phyloP scores from a whole-genome alignment of 2,797 vertebrate genomes.

The Pangasius sanitwongsei region DNA sequence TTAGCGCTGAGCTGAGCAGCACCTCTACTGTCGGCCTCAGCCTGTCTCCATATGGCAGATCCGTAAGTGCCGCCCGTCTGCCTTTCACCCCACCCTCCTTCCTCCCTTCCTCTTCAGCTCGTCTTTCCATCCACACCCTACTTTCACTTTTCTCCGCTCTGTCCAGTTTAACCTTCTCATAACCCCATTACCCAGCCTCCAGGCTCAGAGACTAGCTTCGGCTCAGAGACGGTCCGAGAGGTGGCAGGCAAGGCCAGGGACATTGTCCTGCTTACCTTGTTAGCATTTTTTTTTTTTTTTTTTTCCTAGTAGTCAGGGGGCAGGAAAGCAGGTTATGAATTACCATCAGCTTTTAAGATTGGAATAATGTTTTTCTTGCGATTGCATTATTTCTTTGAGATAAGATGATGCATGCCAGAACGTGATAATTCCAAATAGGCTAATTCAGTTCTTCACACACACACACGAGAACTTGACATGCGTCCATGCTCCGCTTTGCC shows the following conservation, averaged over 20 bases:
- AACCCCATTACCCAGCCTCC: conserved; percentile 49
- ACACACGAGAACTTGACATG: not conserved
- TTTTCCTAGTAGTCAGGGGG: too few relatives aligned
- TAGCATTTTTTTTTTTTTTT: too few relatives aligned
- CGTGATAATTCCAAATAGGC: not conserved
- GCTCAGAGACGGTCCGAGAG: conserved; percentile 58
- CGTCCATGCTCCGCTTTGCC: not conserved
- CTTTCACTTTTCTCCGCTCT: conserved; percentile 70
- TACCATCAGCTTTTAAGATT: not conserved
- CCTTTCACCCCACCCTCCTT: conserved; percentile 60
- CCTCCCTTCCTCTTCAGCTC: conserved; percentile 52
- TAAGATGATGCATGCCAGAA: not conserved
- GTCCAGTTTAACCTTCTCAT: conserved; percentile 75
- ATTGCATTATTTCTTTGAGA: not conserved
- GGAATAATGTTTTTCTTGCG: not conserved
- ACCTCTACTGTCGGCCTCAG: conserved; percentile 81
- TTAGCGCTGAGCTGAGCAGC: conserved; percentile 84
- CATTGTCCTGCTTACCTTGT: not conserved
- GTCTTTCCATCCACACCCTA: conserved; percentile 69
- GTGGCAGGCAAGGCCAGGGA: conserved; percentile 38
- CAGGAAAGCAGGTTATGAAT: not conserved
- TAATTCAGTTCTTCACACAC: not conserved
- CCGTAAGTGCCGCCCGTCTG: conserved; percentile 77
- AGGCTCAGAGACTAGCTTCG: conserved; percentile 81
- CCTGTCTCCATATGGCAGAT: conserved; percentile 82